Percentiles rank a stretch among this genome's conserved stretches.
phyloP scores from a whole-genome alignment of 2,888 invertebrate genomes.

The Ptychoptera albimana region DNA sequence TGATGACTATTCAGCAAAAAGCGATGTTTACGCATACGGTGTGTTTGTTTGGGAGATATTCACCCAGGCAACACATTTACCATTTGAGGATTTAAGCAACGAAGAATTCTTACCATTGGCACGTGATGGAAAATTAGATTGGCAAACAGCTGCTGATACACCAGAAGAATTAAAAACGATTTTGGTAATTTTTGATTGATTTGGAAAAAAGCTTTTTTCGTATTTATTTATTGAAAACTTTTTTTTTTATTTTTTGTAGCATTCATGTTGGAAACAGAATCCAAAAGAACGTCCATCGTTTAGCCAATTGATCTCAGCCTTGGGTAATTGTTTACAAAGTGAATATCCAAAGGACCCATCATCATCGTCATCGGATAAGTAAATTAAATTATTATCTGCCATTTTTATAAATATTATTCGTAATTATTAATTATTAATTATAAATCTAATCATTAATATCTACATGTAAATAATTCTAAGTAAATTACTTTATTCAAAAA shows the following conservation, averaged over 20 bases:
- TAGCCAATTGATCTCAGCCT: slow-evolving; percentile 27
- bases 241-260: slow-evolving; percentile 14
- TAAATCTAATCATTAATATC: too few species aligned
- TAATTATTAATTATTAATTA: too few species aligned
- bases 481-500: too few species aligned
- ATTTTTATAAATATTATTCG: too few species aligned
- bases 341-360: background rate
- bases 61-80: slow-evolving; percentile 59
- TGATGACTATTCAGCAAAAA: slow-evolving; percentile 81
- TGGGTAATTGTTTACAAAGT: slow-evolving; percentile 19
- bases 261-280: slow-evolving; percentile 25
- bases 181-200: slow-evolving; percentile 27
- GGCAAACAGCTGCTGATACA: slow-evolving; percentile 48
- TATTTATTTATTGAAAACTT: background rate
- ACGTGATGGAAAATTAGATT: slow-evolving; percentile 40
- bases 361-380: too few species aligned
- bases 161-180: slow-evolving; percentile 43
- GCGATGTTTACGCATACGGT: slow-evolving; percentile 84
- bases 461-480: too few species aligned
- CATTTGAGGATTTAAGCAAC: slow-evolving; percentile 36
- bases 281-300: slow-evolving; percentile 31
- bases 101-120: slow-evolving; percentile 25
- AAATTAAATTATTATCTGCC: too few species aligned
- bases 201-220: background rate
- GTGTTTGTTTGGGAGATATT: slow-evolving; percentile 84